Conservation (phyloP, 1,140 invertebrate species). For the Eriosoma lanigerum region DNA sequence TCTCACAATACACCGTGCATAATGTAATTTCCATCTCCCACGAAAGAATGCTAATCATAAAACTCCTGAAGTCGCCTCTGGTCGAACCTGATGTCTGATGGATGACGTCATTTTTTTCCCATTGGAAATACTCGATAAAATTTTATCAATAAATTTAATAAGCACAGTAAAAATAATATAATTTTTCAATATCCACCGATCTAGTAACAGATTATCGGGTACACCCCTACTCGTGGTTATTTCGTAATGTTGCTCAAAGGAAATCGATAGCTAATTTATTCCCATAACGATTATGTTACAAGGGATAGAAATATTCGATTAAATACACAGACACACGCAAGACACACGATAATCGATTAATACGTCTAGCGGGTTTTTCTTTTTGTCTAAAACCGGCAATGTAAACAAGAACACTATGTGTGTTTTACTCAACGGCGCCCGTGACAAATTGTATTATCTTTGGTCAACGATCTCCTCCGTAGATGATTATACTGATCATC, state of each 20-base stretch:
- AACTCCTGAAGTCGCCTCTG: slow-evolving; percentile 39
- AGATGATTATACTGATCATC: slow-evolving; percentile 37
- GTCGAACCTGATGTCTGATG: slow-evolving; percentile 1
- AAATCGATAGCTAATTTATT: slow-evolving; percentile 2
- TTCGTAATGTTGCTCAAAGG: background rate
- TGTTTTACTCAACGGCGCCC: slow-evolving; percentile 30
- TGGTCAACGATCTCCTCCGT: slow-evolving; percentile 44
- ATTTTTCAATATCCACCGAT: background rate
- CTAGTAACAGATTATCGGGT: background rate
- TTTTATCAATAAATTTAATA: slow-evolving; percentile 1
- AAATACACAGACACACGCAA: background rate
- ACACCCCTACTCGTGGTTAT: background rate
- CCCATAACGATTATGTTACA: background rate
- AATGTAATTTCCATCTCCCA: slow-evolving; percentile 52
- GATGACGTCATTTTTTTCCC: slow-evolving; percentile 13
- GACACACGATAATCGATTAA: slow-evolving; percentile 46
- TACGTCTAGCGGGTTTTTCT: background rate
- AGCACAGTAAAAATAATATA: background rate
- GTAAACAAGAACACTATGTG: slow-evolving; percentile 45
- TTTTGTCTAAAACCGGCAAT: slow-evolving; percentile 34
- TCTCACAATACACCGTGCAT: slow-evolving; percentile 50
- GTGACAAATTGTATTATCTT: slow-evolving; percentile 51
- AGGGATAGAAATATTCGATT: slow-evolving; percentile 30
- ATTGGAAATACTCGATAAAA: background rate
- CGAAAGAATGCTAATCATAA: slow-evolving; percentile 48